A percentile compares a stretch with the other conserved stretches of the same genome.
These are phyloP conservation scores for Pangasius djambal DNA, from an alignment of 2,797 vertebrate species.

Conservation along the genomic window DNA sequence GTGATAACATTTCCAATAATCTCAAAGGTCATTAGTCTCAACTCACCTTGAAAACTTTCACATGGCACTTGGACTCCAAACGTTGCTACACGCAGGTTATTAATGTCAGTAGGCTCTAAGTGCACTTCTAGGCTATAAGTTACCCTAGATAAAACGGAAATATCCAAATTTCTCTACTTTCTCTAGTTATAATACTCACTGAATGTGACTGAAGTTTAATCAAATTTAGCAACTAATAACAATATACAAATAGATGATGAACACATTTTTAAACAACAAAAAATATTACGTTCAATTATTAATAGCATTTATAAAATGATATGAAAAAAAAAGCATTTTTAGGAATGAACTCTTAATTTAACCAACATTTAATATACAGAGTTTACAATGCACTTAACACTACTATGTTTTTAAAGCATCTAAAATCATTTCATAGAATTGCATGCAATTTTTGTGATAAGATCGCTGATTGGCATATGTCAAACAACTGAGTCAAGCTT, in stretches of 20 bases:
- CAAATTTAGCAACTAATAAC: neutral
- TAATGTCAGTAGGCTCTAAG: neutral
- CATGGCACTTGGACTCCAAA: neutral
- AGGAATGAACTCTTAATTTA: neutral
- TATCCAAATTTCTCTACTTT: neutral
- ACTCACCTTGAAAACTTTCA: neutral
- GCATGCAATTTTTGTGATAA: neutral
- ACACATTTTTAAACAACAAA: neutral
- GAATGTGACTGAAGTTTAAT: neutral
- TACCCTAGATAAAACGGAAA: neutral
- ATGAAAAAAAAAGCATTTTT: neutral
- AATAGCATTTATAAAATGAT: neutral
- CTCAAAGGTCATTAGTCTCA: neutral
- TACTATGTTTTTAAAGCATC: neutral
- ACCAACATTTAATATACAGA: neutral
- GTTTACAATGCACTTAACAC: neutral
- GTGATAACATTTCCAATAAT: neutral
- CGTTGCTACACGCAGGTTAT: neutral
- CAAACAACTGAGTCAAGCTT: neutral
- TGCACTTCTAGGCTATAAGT: neutral
- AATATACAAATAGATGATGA: neutral
- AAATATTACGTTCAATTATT: neutral
- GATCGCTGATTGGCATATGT: neutral
- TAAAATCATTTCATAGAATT: neutral
- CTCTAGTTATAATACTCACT: neutral